Evolutionary conservation across 1,140 invertebrate genomes (phyloP).

Genomic region (Procambarus virginalis): DNA sequence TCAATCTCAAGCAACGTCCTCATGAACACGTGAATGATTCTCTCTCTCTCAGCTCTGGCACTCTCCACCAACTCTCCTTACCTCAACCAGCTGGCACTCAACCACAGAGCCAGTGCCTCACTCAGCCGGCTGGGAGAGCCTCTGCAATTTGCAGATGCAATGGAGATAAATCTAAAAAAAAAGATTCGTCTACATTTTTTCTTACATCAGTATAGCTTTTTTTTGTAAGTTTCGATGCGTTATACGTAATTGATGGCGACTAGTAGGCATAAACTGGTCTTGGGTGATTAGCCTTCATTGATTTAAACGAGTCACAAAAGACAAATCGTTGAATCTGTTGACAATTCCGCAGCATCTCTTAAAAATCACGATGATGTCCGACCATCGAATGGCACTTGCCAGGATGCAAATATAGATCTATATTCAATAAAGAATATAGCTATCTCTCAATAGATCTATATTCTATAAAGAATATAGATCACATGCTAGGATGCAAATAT

Average conservation of each 20-base stretch:
- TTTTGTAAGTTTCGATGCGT: background rate
- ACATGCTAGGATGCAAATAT: background rate
- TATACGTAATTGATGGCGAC: too few relatives aligned
- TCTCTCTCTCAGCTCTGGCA: background rate
- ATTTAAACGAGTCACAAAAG: too few relatives aligned
- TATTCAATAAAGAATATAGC: background rate
- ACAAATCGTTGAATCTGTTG: too few relatives aligned
- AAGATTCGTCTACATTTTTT: background rate
- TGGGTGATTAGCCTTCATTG: too few relatives aligned
- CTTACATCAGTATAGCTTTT: background rate
- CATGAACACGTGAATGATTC: constrained; percentile 7
- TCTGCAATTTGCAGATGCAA: background rate
- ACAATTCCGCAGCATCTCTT: background rate
- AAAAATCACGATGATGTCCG: background rate
- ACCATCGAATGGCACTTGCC: background rate
- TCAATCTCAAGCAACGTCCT: background rate
- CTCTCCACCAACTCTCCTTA: background rate
- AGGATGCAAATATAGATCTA: background rate
- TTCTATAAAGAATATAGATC: background rate
- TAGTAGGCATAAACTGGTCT: too few relatives aligned
- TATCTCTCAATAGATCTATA: background rate
- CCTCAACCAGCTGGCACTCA: background rate
- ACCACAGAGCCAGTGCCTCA: background rate
- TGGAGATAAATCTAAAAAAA: background rate
- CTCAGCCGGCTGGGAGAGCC: background rate